Conservation (phyloP, 2,113 vertebrate genomes). For the Nestor notabilis region DNA sequence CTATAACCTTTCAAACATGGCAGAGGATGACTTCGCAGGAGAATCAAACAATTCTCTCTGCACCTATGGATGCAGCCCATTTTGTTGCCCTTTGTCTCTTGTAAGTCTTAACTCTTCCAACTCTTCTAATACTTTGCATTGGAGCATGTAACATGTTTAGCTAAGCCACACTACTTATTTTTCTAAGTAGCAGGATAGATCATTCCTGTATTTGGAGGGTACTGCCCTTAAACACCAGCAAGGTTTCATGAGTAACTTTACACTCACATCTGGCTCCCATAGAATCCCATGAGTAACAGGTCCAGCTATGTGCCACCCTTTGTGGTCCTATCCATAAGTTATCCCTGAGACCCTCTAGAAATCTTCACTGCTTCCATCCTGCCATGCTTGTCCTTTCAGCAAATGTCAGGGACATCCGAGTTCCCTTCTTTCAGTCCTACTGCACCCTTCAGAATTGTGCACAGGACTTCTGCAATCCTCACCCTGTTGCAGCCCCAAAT, state of each 20-base stretch:
- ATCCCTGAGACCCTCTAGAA: neutral
- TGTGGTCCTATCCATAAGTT: neutral
- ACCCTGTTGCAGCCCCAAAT: neutral
- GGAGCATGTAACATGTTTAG: neutral
- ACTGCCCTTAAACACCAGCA: neutral
- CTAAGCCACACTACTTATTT: neutral
- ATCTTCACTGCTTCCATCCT: neutral
- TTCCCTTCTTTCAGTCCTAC: neutral
- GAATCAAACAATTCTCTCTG: neutral
- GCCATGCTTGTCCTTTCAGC: neutral
- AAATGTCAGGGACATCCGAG: neutral
- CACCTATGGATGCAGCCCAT: neutral
- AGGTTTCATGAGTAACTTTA: neutral
- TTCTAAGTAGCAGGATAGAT: neutral
- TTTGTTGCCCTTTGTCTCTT: neutral
- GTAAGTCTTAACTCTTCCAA: neutral
- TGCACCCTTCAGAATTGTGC: neutral
- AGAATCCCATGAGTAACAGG: neutral
- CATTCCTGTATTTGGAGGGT: neutral
- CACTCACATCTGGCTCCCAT: neutral
- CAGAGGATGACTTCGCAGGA: neutral
- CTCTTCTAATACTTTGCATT: neutral
- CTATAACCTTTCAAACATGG: neutral
- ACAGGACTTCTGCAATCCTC: neutral
- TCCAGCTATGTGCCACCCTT: neutral